These are phyloP conservation scores for Dicyrtomina minuta DNA, from an alignment of 2,888 invertebrate species.

Conservation along the genomic window DNA sequence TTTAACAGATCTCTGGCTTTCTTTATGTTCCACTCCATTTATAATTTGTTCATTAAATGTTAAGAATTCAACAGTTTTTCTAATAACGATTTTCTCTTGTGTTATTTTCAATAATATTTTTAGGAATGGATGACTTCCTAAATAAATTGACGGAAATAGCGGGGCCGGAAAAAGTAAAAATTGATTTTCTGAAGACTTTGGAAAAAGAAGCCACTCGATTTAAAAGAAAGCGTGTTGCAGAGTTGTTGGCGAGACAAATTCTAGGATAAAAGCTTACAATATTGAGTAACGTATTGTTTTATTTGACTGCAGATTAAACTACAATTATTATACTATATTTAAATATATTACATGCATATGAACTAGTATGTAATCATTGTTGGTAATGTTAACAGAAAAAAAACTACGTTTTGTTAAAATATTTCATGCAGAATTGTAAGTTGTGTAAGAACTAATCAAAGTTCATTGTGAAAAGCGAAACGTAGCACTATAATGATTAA, in stretches of 20 bases:
- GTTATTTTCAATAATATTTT: not conserved
- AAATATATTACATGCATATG: not conserved
- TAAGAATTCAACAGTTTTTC: no score
- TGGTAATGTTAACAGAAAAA: not conserved
- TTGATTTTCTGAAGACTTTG: slow-evolving; percentile 49
- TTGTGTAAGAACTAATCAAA: not conserved
- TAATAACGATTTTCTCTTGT: not conserved
- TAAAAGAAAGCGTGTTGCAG: slow-evolving; percentile 71
- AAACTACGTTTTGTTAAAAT: not conserved
- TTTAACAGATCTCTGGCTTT: no score
- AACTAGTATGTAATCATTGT: not conserved
- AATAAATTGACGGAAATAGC: slow-evolving; percentile 44
- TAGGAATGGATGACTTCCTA: slow-evolving; percentile 50
- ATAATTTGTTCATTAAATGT: no score
- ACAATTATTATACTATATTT: slow-evolving; percentile 1
- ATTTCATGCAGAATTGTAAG: not conserved
- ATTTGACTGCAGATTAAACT: not conserved
- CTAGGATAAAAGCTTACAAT: no score
- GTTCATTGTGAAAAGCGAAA: no score
- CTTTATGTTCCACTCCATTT: no score
- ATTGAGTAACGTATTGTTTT: not conserved
- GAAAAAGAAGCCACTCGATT: slow-evolving; percentile 70
- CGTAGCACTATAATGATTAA: no score
- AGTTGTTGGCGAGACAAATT: slow-evolving; percentile 64
- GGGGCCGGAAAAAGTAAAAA: slow-evolving; percentile 48